A percentile compares a stretch with the other conserved stretches of the same genome.
Evolutionary conservation across 2,797 vertebrate species (phyloP).

Genomic region (Microctenopoma steveboyesi): DNA sequence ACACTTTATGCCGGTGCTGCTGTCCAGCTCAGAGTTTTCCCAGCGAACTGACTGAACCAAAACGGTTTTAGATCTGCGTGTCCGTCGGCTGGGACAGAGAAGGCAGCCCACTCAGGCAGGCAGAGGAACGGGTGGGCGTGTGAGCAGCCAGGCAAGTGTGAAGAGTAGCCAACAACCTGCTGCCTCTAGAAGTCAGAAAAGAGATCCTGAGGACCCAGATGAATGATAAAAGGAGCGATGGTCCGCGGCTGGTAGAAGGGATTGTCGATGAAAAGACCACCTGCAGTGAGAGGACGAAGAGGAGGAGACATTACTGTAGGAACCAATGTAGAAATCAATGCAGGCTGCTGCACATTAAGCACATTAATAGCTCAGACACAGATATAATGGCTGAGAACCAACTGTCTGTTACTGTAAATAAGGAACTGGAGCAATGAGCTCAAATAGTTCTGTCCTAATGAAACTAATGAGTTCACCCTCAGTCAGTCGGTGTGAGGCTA

Average conservation of each 20-base stretch:
- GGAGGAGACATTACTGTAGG: constrained; percentile 54
- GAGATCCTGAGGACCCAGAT: constrained; percentile 98
- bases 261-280: constrained; percentile 99
- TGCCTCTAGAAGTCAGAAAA: constrained; percentile 99
- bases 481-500: background rate
- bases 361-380: background rate
- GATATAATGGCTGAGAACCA: background rate
- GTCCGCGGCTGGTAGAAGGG: constrained; percentile 98
- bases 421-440: background rate
- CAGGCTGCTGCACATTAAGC: background rate
- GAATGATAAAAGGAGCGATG: constrained; percentile 98
- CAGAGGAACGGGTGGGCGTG: constrained; percentile 32
- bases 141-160: constrained; percentile 47
- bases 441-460: background rate
- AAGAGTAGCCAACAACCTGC: constrained; percentile 58
- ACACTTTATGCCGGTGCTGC: constrained; percentile 18
- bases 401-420: background rate
- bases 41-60: constrained; percentile 31
- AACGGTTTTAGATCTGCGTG: constrained; percentile 44
- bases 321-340: background rate
- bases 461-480: background rate
- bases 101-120: constrained; percentile 48
- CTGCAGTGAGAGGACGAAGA: constrained; percentile 90
- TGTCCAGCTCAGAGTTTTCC: constrained; percentile 21
- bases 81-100: constrained; percentile 45